Conservation (phyloP, 2,797 vertebrate genomes). For the Platalea minor region DNA sequence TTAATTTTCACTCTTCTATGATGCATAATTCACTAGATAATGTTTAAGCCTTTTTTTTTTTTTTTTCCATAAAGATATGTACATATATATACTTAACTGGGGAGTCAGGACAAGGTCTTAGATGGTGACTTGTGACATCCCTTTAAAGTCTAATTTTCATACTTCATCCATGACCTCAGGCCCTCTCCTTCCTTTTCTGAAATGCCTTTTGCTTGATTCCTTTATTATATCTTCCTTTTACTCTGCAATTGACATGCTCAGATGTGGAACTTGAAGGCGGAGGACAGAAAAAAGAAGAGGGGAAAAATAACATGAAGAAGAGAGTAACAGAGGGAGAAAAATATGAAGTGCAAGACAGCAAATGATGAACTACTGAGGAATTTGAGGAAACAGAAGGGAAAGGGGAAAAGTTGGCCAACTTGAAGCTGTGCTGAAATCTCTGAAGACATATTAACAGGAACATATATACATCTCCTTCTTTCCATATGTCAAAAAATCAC, state of each 20-base stretch:
- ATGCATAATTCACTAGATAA: background rate
- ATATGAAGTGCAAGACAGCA: slow-evolving; percentile 22
- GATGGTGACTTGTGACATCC: slow-evolving; percentile 57
- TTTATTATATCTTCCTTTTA: slow-evolving; percentile 57
- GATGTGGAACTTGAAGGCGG: slow-evolving; percentile 36
- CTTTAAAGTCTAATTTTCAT: slow-evolving; percentile 63
- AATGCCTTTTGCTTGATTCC: slow-evolving; percentile 48
- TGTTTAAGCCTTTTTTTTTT: background rate
- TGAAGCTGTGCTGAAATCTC: slow-evolving; percentile 3
- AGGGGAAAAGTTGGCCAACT: background rate
- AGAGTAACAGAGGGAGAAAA: slow-evolving; percentile 35
- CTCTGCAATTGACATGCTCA: slow-evolving; percentile 41
- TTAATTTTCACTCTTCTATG: background rate
- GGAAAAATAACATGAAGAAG: slow-evolving; percentile 32
- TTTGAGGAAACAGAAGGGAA: slow-evolving; percentile 24
- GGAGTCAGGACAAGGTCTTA: slow-evolving; percentile 56
- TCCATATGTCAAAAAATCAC: background rate
- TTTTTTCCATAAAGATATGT: background rate
- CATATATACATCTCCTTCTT: background rate
- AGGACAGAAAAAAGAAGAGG: slow-evolving; percentile 60
- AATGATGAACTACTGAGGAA: slow-evolving; percentile 17
- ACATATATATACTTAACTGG: slow-evolving; percentile 60
- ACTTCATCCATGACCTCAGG: slow-evolving; percentile 61
- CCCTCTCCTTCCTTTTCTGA: slow-evolving; percentile 60
- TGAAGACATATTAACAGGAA: background rate